Percentiles rank a stretch among this genome's conserved stretches.
Conservation (phyloP, 2,797 vertebrate species). For the Tenualosa thibaudeaui region DNA sequence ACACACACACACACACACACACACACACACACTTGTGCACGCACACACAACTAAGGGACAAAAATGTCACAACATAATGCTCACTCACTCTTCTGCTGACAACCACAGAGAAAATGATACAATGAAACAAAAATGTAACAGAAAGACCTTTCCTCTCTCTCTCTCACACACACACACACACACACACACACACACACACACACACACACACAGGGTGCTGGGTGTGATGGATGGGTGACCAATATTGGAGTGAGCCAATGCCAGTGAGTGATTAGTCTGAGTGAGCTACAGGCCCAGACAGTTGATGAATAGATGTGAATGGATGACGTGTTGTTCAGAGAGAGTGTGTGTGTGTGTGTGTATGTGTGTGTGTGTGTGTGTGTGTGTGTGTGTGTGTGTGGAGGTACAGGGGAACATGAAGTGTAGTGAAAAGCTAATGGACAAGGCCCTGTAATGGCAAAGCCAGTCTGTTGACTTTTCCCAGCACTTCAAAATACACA, state of each 20-base stretch:
- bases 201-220: background rate
- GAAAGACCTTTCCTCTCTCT: background rate
- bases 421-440: slow-evolving; percentile 23
- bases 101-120: background rate
- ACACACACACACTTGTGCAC: too few species aligned
- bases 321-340: background rate
- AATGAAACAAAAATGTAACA: background rate
- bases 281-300: background rate
- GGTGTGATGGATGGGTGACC: background rate
- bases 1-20: background rate
- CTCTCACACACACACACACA: background rate
- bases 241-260: background rate
- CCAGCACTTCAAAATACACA: slow-evolving; percentile 61
- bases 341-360: background rate
- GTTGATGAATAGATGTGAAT: background rate
- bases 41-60: background rate
- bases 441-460: slow-evolving; percentile 42
- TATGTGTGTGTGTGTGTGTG: background rate
- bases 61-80: background rate
- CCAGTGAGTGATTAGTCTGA: background rate
- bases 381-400: too few species aligned
- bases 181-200: slow-evolving; percentile 13
- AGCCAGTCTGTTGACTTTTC: slow-evolving; percentile 69
- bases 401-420: too few species aligned
- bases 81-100: background rate